Base-by-base conservation (phyloP, 23 tunicate species). In the Aplidium turbinatum region DNA sequence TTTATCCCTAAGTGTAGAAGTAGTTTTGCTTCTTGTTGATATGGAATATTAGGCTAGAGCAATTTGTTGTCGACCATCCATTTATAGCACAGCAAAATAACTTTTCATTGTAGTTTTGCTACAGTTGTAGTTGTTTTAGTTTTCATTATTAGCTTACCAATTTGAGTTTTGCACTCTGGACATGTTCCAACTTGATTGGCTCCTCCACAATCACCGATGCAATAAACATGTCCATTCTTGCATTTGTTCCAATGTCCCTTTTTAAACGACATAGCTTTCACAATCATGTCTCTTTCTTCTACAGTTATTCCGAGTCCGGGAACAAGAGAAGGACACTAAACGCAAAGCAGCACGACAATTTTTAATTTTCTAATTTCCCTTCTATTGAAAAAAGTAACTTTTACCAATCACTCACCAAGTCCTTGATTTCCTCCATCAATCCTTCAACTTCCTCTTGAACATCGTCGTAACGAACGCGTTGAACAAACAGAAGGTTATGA, bases 211-310 rank as follows among this genome's bases (percentile, higher is more conserved):
- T 78, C 73, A 13, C 53, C 78, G 23, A 85, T 85, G 33, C 63
- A 57, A 38, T 85, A 85, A 22, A 80, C 57, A 33, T 85, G 92
- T 2, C 85, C 92, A 46, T 78, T 78, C 30, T 62, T 70, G 73
- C 92, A 74, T 36, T 74, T 73, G 66, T 63, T 76, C 87, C 87
- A 73, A 35, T 82, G 80, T 0, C 87, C 87, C 35, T 78, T 76
- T 22, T 19, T 30, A 34, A 48, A 70, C 53, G 45, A 19, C 81
- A 76, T 76, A 18, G 79, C 68, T 35, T 39, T 80, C 35, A 80
- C 77, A 57, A 80, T 70, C 85, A 80, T 80, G 13, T 57, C 30
- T 20, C 50, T 50, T 46, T 80, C 85, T 4, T 53, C 70, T n/a
- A 27, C 71, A 18, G 77, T 29, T 11, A 80, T 68, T 2, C 66